Conservation (phyloP, 2,113 vertebrate species). For the Crotalus tigris region DNA sequence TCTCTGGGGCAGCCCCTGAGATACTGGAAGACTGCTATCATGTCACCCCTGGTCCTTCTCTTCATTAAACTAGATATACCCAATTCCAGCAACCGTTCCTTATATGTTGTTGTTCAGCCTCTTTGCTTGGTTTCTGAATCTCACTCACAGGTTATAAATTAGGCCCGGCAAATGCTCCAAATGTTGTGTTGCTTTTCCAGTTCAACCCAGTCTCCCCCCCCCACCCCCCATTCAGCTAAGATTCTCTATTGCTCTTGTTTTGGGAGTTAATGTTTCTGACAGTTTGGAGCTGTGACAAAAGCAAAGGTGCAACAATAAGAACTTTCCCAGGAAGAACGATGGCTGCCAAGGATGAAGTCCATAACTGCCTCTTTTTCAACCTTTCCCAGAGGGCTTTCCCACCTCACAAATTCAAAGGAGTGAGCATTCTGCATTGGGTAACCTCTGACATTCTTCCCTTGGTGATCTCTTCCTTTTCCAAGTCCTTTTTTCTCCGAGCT, state of each 20-base stretch:
- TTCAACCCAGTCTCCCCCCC: background rate
- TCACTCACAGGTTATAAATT: background rate
- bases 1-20: too few species aligned
- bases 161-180: background rate
- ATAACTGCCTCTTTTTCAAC: background rate
- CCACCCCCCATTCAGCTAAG: too few species aligned
- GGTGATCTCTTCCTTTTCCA: conserved; percentile 23
- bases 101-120: too few species aligned
- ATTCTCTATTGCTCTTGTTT: too few species aligned
- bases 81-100: too few species aligned
- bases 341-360: background rate
- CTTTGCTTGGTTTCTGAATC: background rate
- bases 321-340: background rate
- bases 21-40: too few species aligned
- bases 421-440: background rate
- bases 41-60: too few species aligned
- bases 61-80: too few species aligned
- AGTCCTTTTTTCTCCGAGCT: background rate
- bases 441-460: conserved; percentile 14
- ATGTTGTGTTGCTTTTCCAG: background rate
- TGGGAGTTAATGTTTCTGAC: background rate
- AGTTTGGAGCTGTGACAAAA: background rate
- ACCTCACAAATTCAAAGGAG: background rate
- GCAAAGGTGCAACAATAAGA: background rate
- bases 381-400: too few species aligned